Percentiles rank a stretch among this genome's conserved stretches.
phyloP scores from a whole-genome alignment of 2,888 invertebrate genomes.

The Phyllotreta striolata region DNA sequence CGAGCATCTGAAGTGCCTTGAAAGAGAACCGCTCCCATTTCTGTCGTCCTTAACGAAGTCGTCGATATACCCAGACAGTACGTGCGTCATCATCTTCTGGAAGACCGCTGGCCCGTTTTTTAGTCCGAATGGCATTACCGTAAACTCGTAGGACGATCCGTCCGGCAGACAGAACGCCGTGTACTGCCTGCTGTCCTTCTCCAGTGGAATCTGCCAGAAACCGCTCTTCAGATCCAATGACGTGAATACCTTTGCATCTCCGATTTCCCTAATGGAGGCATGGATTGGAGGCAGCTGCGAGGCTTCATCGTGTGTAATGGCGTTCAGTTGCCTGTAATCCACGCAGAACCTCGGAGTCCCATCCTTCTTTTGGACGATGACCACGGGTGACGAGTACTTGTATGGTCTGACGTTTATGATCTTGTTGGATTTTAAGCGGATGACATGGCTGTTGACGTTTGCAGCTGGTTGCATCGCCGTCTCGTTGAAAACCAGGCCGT shows the following conservation, averaged over 20 bases:
- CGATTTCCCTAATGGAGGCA: constrained; percentile 18
- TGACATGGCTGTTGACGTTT: too few relatives aligned
- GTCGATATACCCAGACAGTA: constrained; percentile 14
- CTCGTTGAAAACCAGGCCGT: too few relatives aligned
- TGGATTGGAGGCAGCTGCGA: constrained; percentile 21
- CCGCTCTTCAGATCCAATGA: constrained; percentile 17
- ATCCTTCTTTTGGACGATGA: constrained; percentile 22
- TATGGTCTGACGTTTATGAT: not conserved
- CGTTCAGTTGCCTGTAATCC: constrained; percentile 10
- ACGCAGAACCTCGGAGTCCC: constrained; percentile 14
- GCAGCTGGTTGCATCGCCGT: too few relatives aligned
- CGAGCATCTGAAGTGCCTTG: constrained; percentile 25
- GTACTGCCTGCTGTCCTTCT: not conserved
- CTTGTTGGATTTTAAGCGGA: not conserved
- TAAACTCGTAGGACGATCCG: not conserved
- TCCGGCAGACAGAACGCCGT: not conserved
- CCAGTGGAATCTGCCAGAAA: constrained; percentile 22
- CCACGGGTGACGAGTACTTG: constrained; percentile 19
- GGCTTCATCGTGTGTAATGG: constrained; percentile 10
- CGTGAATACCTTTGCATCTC: constrained; percentile 18
- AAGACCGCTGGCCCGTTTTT: not conserved
- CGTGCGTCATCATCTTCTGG: not conserved
- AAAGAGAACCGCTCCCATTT: constrained; percentile 44
- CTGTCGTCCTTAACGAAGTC: constrained; percentile 35
- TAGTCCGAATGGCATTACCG: too few relatives aligned